A percentile compares a stretch with the other conserved stretches of the same genome.
Conservation (phyloP, 92 coral and sea anemone species). For the Desmophyllum pertusum region DNA sequence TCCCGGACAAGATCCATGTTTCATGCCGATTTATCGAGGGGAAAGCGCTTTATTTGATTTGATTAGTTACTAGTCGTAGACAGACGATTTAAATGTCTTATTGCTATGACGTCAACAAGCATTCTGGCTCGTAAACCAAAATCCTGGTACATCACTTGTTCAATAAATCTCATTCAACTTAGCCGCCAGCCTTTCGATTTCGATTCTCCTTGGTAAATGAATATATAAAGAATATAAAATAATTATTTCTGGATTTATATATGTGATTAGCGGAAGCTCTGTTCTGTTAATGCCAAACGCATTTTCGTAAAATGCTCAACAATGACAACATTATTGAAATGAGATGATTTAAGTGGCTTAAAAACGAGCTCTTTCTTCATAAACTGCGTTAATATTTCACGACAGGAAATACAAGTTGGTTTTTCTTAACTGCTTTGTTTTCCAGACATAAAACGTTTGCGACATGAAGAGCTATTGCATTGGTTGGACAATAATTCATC, state of each 20-base stretch:
- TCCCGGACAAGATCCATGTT: not conserved
- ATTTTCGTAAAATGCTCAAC: not conserved
- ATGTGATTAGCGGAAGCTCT: not conserved
- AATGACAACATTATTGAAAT: not conserved
- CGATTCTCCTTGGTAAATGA: not conserved
- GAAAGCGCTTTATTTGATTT: not conserved
- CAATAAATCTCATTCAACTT: not conserved
- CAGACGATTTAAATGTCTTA: not conserved
- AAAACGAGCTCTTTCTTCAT: not conserved
- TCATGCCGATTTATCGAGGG: not conserved
- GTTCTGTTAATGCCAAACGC: not conserved
- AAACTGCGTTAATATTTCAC: not conserved
- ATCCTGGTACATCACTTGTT: not conserved
- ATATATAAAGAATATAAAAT: not conserved
- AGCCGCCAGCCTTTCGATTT: not conserved
- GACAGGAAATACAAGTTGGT: not conserved
- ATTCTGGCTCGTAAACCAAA: not conserved
- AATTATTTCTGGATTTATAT: not conserved
- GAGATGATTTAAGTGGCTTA: not conserved
- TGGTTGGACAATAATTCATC: not conserved
- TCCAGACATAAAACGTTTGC: not conserved
- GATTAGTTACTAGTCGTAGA: not conserved
- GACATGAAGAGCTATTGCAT: too few relatives aligned
- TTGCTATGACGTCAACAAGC: not conserved
- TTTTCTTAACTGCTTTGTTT: not conserved